phyloP scores from a whole-genome alignment of 2,113 vertebrate species.

The Urocynchramus pylzowi region DNA sequence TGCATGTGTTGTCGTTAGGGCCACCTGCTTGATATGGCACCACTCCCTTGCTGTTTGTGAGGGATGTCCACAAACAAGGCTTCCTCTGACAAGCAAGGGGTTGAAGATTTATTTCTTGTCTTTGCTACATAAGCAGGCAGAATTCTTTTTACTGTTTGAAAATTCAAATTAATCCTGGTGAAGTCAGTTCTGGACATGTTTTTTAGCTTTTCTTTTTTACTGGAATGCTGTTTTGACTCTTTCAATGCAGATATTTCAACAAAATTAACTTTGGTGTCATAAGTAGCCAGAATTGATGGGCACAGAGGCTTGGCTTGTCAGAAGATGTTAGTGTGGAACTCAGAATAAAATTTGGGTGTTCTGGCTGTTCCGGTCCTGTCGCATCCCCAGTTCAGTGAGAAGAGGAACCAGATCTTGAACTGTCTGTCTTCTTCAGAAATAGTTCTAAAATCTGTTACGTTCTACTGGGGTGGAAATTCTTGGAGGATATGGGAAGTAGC shows the following conservation, averaged over 20 bases:
- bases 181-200: not conserved
- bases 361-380: not conserved
- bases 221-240: not conserved
- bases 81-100: not conserved
- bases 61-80: not conserved
- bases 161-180: not conserved
- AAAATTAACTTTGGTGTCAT: not conserved
- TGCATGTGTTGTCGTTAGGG: not conserved
- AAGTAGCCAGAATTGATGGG: not conserved
- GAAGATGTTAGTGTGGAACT: not conserved
- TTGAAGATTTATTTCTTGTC: not conserved
- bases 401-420: not conserved
- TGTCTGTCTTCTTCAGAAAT: slow-evolving; percentile 14
- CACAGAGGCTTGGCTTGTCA: not conserved
- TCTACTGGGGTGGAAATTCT: not conserved
- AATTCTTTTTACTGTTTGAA: not conserved
- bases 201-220: not conserved
- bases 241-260: not conserved
- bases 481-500: not conserved
- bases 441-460: not conserved
- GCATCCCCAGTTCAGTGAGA: not conserved
- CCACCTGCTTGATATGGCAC: not conserved
- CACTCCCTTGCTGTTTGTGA: not conserved
- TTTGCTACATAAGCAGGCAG: not conserved
- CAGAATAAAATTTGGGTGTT: not conserved